phyloP scores from a whole-genome alignment of 2,113 vertebrate species.

The Orthonyx spaldingii region DNA sequence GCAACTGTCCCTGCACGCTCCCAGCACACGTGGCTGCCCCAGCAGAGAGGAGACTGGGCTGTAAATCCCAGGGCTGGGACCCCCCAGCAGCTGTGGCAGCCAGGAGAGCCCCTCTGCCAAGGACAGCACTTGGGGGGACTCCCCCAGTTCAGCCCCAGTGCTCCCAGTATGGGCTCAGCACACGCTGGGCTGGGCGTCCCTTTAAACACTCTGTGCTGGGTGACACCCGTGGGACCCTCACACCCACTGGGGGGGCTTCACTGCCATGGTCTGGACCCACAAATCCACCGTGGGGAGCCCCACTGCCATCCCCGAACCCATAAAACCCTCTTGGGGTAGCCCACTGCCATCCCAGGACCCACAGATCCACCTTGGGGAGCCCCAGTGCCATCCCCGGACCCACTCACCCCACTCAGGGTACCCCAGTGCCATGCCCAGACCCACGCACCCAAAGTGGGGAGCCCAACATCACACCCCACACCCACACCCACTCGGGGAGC shows the following conservation, averaged over 20 bases:
- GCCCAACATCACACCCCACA: too few species aligned
- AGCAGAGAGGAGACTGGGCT: not conserved
- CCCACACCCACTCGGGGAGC: too few species aligned
- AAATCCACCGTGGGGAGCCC: not conserved
- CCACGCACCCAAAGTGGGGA: too few species aligned
- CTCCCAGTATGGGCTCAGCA: not conserved
- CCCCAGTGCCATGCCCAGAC: accelerated
- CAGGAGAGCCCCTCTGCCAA: accelerated
- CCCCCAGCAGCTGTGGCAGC: not conserved
- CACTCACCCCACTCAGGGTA: accelerated
- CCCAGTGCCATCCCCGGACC: accelerated
- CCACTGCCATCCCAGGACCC: accelerated
- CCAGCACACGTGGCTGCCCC: not conserved
- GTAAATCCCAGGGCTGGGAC: not conserved
- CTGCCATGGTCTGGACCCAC: accelerated
- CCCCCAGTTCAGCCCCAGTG: not conserved
- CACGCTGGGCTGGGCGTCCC: not conserved
- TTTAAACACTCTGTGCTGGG: not conserved
- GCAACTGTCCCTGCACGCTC: accelerated
- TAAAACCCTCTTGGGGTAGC: accelerated
- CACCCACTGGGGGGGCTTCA: not conserved
- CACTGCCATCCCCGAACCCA: accelerated
- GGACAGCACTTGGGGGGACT: accelerated
- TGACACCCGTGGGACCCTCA: not conserved
- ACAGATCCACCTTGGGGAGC: accelerated